Percentiles rank a stretch among this genome's conserved stretches.
Conservation (phyloP, 92 coral and sea anemone genomes). For the Phymanthus crucifer region DNA sequence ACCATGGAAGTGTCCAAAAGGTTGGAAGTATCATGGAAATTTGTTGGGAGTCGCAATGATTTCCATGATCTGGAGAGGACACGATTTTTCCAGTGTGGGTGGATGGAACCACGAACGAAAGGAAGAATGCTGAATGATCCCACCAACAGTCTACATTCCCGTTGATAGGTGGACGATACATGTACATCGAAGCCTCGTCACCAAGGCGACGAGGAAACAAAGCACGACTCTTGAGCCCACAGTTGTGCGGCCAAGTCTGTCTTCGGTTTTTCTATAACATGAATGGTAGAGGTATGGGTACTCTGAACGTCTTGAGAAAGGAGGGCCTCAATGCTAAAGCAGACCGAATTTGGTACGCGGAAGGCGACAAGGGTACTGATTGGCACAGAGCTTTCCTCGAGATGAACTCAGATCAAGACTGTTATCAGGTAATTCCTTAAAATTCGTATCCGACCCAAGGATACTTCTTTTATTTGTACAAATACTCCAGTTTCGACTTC, state of each 20-base stretch:
- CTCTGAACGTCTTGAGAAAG: slow-evolving; percentile 50
- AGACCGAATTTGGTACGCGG: slow-evolving; percentile 65
- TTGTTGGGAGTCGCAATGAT: too few relatives aligned
- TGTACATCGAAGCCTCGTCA: slow-evolving; percentile 66
- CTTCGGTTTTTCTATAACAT: slow-evolving; percentile 85
- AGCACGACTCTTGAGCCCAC: slow-evolving; percentile 75
- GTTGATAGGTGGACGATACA: slow-evolving; percentile 37
- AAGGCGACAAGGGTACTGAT: slow-evolving; percentile 52
- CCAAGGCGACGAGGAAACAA: slow-evolving; percentile 55
- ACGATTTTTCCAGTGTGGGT: background rate
- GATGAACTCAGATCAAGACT: slow-evolving; percentile 53
- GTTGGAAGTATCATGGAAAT: too few relatives aligned
- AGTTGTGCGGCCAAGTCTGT: slow-evolving; percentile 71
- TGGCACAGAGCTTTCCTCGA: slow-evolving; percentile 67
- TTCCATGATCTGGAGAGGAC: too few relatives aligned
- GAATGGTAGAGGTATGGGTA: slow-evolving; percentile 70
- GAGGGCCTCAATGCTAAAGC: slow-evolving; percentile 33
- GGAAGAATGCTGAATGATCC: background rate
- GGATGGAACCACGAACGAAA: background rate
- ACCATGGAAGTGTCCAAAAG: too few relatives aligned
- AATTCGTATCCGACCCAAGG: background rate
- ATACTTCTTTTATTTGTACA: background rate
- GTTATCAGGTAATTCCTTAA: slow-evolving; percentile 49
- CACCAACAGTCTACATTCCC: background rate
- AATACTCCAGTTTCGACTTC: background rate